Evolutionary conservation across 53 echinoderm and acorn worm species (phyloP), one percentile per base, ranked within the genome.

Genomic region (Antedon mediterranea): DNA sequence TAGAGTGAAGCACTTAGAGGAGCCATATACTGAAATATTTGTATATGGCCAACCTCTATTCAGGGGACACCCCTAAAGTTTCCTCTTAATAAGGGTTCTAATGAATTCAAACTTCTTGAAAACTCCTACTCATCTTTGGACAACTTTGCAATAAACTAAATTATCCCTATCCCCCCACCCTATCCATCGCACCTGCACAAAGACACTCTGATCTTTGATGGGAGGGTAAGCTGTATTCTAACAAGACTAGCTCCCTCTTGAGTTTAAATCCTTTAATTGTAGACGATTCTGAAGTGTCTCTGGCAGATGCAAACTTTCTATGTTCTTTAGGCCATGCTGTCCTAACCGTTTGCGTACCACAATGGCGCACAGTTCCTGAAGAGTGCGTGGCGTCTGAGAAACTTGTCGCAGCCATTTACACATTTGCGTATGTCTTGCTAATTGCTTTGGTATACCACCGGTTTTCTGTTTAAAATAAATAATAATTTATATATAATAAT

Each of bases 381-480:
- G 20, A 11, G 57, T 57, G 2, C 57, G 57, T 18, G 57, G 57
- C 2, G 57, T 76, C 34, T 76, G 76, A 32, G 76, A 76, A 28
- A 33, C 33, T 31, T 76, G 28, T 34, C 34, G 32, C 34, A 76
- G 29, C 76, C 76, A 76, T 31, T 76, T 33, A 28, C 32, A 33
- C 28, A 32, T 33, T 7, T 76, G 34, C 32, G 4, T 15, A 26
- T 76, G 76, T 23, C 34, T 33, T 7, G 76, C 34, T 6, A 76
- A 34, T 34, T 76, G 76, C 34, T 76, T 76, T 32, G 76, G 76
- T 33, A 76, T 32, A 26, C 32, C 28, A 32, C 76, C 76, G 34
- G 76, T 76, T 76, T 76, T 76, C 76, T 76, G 34, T 11, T 4
- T 20, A 74, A 32, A 74, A 30, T 41, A 7, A 41, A 41, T 23